Conservation (phyloP, 2,888 invertebrate genomes). For the Leucophenga maculata region DNA sequence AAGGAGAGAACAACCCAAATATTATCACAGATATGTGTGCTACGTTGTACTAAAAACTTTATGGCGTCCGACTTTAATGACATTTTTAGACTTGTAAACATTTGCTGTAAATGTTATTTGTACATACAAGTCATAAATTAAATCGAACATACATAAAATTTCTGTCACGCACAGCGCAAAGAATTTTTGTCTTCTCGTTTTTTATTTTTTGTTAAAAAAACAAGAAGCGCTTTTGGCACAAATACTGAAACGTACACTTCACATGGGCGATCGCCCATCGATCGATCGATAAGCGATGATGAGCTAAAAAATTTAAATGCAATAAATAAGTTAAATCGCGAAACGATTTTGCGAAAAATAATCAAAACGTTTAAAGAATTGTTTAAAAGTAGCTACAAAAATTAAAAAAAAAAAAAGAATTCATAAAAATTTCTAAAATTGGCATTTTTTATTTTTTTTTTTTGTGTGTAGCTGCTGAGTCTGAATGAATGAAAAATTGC, state of each 20-base stretch:
- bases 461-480: conserved; percentile 30
- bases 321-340: conserved; percentile 23
- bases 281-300: conserved; percentile 52
- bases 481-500: conserved; percentile 49
- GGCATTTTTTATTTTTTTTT: background rate
- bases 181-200: background rate
- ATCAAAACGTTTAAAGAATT: conserved; percentile 19
- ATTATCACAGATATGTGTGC: too few species aligned
- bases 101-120: background rate
- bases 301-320: conserved; percentile 7
- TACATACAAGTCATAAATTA: conserved; percentile 10
- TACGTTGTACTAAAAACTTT: too few species aligned
- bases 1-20: too few species aligned
- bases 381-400: conserved; percentile 7
- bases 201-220: background rate
- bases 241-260: conserved; percentile 44
- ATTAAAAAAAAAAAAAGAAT: background rate
- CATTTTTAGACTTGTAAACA: conserved; percentile 12
- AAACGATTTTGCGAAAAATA: background rate
- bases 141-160: background rate
- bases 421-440: background rate
- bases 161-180: background rate
- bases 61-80: background rate
- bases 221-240: conserved; percentile 53
- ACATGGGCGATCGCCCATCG: conserved; percentile 52